Evolutionary conservation across 2,113 vertebrate genomes (phyloP).

Genomic region (Marmota flaviventris): DNA sequence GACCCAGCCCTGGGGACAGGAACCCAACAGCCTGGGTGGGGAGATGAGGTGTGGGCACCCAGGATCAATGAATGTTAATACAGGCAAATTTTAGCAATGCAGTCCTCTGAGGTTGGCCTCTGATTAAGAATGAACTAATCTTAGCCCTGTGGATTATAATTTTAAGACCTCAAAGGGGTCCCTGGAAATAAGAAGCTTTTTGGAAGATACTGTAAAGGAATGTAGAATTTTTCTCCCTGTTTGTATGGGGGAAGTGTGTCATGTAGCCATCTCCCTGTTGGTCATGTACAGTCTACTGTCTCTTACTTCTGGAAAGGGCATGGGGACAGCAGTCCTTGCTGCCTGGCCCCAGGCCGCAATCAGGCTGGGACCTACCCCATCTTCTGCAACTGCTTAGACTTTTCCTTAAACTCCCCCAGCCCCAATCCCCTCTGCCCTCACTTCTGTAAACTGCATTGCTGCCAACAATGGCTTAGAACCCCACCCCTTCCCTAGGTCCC

Average conservation of each 20-base stretch:
- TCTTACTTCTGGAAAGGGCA: background rate
- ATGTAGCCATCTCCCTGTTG: background rate
- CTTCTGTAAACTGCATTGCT: background rate
- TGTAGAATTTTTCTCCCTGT: background rate
- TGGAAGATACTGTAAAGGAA: background rate
- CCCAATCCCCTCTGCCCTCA: accelerated
- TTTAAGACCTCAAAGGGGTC: background rate
- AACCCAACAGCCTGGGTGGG: background rate
- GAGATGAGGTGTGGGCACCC: background rate
- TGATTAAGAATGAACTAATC: background rate
- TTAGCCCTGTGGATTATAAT: background rate
- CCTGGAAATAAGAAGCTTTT: background rate
- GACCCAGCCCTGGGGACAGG: background rate
- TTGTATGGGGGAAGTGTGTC: background rate
- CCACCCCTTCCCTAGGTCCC: background rate
- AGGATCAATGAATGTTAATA: too few relatives aligned
- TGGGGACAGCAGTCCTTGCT: background rate
- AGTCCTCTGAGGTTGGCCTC: background rate
- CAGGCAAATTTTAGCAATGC: background rate
- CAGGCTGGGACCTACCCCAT: background rate
- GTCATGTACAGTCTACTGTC: background rate
- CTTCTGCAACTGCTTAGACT: background rate
- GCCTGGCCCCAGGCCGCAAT: background rate
- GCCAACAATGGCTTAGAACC: background rate
- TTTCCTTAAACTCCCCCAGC: background rate